These are phyloP conservation scores for Acrobasis repandana DNA, from an alignment of 2,888 invertebrate genomes.

Conservation along the genomic window DNA sequence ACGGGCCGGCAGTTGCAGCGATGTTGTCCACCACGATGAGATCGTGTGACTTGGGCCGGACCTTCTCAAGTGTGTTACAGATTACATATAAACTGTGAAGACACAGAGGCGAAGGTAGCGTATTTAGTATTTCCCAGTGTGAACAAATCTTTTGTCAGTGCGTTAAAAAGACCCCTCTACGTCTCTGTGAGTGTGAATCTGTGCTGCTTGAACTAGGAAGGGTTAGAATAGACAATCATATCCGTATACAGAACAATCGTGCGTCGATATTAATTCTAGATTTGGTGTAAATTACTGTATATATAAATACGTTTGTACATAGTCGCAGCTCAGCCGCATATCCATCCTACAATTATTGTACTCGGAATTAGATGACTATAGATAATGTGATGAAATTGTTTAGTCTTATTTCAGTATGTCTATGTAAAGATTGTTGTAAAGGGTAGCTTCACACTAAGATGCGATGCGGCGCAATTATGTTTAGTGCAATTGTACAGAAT, in stretches of 20 bases:
- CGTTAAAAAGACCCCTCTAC: constrained; percentile 20
- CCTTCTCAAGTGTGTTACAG: constrained; percentile 77
- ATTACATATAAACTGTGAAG: constrained; percentile 58
- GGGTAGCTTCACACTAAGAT: too few relatives aligned
- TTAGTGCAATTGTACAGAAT: too few relatives aligned
- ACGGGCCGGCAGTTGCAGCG: constrained; percentile 80
- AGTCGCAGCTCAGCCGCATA: constrained; percentile 71
- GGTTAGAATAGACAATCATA: constrained; percentile 35
- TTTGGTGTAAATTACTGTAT: constrained; percentile 62
- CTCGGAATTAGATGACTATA: constrained; percentile 45
- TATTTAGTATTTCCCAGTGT: neutral
- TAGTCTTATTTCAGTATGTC: constrained; percentile 37
- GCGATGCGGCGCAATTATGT: too few relatives aligned
- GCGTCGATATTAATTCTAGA: constrained; percentile 30
- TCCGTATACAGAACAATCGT: constrained; percentile 36
- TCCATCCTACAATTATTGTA: constrained; percentile 67
- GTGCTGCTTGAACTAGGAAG: constrained; percentile 33
- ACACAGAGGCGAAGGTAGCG: constrained; percentile 9
- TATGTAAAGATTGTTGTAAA: constrained; percentile 28
- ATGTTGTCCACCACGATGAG: constrained; percentile 76
- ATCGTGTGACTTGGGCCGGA: constrained; percentile 81
- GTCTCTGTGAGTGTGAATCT: constrained; percentile 27
- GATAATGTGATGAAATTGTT: constrained; percentile 39
- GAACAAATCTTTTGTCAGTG: neutral
- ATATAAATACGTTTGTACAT: constrained; percentile 54